These are phyloP conservation scores for Oegoconia quadripuncta DNA, from an alignment of 2,888 invertebrate species.

Conservation along the genomic window DNA sequence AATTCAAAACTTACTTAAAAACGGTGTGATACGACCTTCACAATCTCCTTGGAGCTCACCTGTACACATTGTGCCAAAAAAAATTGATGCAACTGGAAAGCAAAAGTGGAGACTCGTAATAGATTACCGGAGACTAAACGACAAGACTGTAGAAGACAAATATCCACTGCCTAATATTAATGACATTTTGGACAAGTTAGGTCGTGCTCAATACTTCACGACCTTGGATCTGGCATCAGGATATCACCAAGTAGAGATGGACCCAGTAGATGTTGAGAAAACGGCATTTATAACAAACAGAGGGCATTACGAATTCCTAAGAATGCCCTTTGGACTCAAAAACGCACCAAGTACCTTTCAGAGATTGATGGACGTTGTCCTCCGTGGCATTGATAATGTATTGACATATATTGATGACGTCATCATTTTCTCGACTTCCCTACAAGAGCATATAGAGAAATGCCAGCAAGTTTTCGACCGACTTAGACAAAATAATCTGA, in stretches of 20 bases:
- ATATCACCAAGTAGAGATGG: conserved; percentile 20
- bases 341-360: conserved; percentile 51
- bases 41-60: conserved; percentile 26
- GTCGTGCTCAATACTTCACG: no score
- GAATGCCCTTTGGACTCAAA: no score
- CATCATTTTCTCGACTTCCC: conserved; percentile 31
- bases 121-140: conserved; percentile 36
- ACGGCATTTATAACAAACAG: conserved; percentile 18
- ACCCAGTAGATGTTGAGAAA: conserved; percentile 13
- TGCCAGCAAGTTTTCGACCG: conserved; percentile 21
- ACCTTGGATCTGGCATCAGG: conserved; percentile 19
- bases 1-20: conserved; percentile 20
- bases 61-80: conserved; percentile 30
- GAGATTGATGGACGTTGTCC: no score
- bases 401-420: no score
- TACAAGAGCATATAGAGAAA: conserved; percentile 23
- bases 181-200: no score
- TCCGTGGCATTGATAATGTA: conserved; percentile 42
- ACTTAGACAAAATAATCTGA: conserved; percentile 21
- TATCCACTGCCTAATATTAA: no score
- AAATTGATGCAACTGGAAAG: conserved; percentile 27
- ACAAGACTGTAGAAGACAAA: conserved; percentile 21
- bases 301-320: conserved; percentile 21
- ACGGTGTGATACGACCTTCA: conserved; percentile 17
- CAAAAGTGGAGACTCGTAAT: conserved; percentile 34